A percentile compares a stretch with the other conserved stretches of the same genome.
These are phyloP conservation scores for Atractosteus spatula DNA, from an alignment of 2,113 vertebrate species.

Conservation along the genomic window DNA sequence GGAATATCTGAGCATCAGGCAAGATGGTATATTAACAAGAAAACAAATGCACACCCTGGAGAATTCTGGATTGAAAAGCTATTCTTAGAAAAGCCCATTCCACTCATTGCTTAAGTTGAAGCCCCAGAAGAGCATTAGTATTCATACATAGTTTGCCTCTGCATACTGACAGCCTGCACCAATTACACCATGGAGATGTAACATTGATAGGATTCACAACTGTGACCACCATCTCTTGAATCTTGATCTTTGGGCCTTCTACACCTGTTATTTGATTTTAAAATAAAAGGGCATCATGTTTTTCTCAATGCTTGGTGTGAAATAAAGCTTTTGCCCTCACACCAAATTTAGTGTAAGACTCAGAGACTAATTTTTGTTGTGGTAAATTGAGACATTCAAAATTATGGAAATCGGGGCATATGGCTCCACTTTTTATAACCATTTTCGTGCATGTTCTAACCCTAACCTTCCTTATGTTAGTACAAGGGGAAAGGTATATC, in stretches of 20 bases:
- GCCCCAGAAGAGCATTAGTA: constrained; percentile 5
- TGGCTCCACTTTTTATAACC: too few relatives aligned
- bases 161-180: background rate
- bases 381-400: too few relatives aligned
- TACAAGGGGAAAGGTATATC: too few relatives aligned
- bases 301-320: too few relatives aligned
- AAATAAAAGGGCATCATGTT: too few relatives aligned
- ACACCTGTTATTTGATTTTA: background rate
- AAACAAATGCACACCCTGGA: constrained; percentile 12
- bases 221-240: background rate
- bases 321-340: too few relatives aligned
- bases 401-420: too few relatives aligned
- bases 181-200: background rate
- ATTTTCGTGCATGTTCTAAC: too few relatives aligned
- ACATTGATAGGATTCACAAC: background rate
- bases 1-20: background rate
- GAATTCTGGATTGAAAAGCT: background rate
- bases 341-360: too few relatives aligned
- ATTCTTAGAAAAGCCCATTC: constrained; percentile 2
- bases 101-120: constrained; percentile 8
- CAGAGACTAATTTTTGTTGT: too few relatives aligned
- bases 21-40: background rate
- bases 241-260: background rate
- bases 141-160: background rate
- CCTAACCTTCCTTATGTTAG: too few relatives aligned